A percentile compares a stretch with the other conserved stretches of the same genome.
These are phyloP conservation scores for Hestina assimilis DNA, from an alignment of 1,140 invertebrate species.

Conservation along the genomic window DNA sequence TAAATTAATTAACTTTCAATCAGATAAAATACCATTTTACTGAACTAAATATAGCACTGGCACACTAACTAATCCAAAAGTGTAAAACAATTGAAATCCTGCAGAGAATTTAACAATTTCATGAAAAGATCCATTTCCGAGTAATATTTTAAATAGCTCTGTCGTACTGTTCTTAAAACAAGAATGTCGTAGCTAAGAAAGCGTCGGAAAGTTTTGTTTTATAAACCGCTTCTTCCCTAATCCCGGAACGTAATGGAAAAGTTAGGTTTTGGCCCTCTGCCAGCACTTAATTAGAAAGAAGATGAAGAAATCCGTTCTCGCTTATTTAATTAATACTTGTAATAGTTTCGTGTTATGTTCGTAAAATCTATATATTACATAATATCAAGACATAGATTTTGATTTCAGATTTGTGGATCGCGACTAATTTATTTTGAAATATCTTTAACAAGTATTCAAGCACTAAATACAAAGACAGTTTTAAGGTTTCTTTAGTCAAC, in stretches of 20 bases:
- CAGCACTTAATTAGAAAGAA: conserved; percentile 18
- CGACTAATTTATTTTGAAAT: too few species aligned
- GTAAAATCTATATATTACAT: too few species aligned
- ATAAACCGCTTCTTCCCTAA: conserved; percentile 21
- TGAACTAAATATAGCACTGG: conserved; percentile 5
- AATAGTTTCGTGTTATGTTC: too few species aligned
- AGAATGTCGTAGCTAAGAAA: conserved; percentile 13
- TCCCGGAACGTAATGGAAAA: conserved; percentile 25
- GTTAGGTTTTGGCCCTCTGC: conserved; percentile 20
- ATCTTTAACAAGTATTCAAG: too few species aligned
- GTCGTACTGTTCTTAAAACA: conserved; percentile 3
- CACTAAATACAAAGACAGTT: too few species aligned
- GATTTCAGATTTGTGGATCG: too few species aligned
- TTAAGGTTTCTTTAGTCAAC: too few species aligned
- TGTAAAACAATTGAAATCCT: not conserved
- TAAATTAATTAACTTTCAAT: conserved; percentile 1
- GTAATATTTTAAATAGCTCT: not conserved
- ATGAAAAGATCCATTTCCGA: not conserved
- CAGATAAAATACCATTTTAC: conserved; percentile 2
- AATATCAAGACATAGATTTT: too few species aligned
- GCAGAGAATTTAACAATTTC: not conserved
- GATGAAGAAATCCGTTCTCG: too few species aligned
- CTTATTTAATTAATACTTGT: too few species aligned
- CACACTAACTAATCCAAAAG: not conserved
- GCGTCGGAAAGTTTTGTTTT: conserved; percentile 17